Conservation (phyloP, 2,888 invertebrate species). For the Lacanobia oleracea region DNA sequence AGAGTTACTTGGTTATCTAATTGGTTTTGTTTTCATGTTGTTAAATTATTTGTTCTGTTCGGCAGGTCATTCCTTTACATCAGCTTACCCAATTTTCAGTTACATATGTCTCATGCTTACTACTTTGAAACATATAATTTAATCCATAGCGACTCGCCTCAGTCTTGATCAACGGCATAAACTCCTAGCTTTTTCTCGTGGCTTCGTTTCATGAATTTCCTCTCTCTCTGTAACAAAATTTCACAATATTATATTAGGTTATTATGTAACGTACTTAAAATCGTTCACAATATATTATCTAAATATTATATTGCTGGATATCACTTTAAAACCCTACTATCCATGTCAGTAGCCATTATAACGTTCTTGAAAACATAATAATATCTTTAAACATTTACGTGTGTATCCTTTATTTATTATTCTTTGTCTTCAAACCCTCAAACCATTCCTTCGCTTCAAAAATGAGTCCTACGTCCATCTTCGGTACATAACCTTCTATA, state of each 20-base stretch:
- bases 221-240: no score
- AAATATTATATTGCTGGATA: no score
- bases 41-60: neutral
- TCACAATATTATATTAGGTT: no score
- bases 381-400: neutral
- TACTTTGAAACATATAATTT: neutral
- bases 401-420: neutral
- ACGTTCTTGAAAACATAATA: no score
- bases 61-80: neutral
- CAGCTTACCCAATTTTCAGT: neutral
- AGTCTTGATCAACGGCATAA: no score
- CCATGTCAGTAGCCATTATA: no score
- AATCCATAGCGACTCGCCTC: neutral
- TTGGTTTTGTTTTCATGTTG: neutral
- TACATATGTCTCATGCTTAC: neutral
- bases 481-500: conserved; percentile 1
- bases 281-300: no score
- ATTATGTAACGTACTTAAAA: no score
- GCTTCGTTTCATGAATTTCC: no score
- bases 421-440: neutral
- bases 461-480: no score
- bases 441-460: neutral
- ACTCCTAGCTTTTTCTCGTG: no score
- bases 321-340: no score
- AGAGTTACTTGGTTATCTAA: neutral